Percentiles rank a stretch among this genome's conserved stretches.
Evolutionary conservation across 1,140 invertebrate genomes (phyloP).

Genomic region (Rhagoletis zephyria): DNA sequence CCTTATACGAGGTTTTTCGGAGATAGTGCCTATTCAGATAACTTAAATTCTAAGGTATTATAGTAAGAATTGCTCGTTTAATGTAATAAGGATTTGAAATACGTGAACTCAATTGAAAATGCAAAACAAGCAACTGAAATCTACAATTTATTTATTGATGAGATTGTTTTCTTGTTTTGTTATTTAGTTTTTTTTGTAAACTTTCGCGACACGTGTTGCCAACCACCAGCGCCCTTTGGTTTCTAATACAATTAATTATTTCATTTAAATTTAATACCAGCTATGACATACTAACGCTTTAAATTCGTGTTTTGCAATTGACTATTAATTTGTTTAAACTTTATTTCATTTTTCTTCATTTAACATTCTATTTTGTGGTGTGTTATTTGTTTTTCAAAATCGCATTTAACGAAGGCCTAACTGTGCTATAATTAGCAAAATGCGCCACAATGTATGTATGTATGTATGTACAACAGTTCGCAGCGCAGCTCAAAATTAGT

Average conservation of each 20-base stretch:
- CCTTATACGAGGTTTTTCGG: too few species aligned
- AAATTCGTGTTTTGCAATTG: conserved; percentile 37
- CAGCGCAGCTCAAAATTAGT: conserved; percentile 12
- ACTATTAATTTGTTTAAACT: conserved; percentile 20
- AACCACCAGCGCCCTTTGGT: neutral
- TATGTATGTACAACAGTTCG: neutral
- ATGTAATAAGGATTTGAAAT: too few species aligned
- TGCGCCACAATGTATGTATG: neutral
- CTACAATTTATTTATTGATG: too few species aligned
- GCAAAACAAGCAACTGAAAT: too few species aligned
- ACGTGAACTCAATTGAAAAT: too few species aligned
- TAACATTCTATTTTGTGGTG: neutral
- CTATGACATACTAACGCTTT: conserved; percentile 7
- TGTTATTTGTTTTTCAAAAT: conserved; percentile 38
- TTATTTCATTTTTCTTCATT: neutral
- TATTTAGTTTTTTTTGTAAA: conserved; percentile 13
- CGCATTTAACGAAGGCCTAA: conserved; percentile 37
- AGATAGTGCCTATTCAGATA: too few species aligned
- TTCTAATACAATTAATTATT: neutral
- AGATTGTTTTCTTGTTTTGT: neutral
- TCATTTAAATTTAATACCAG: neutral
- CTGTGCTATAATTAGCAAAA: conserved; percentile 44
- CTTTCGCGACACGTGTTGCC: neutral
- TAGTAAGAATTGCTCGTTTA: too few species aligned
- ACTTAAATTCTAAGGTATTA: too few species aligned